These are phyloP conservation scores for Melikaiella ostensackeni DNA, from an alignment of 2,888 invertebrate genomes.

Conservation along the genomic window DNA sequence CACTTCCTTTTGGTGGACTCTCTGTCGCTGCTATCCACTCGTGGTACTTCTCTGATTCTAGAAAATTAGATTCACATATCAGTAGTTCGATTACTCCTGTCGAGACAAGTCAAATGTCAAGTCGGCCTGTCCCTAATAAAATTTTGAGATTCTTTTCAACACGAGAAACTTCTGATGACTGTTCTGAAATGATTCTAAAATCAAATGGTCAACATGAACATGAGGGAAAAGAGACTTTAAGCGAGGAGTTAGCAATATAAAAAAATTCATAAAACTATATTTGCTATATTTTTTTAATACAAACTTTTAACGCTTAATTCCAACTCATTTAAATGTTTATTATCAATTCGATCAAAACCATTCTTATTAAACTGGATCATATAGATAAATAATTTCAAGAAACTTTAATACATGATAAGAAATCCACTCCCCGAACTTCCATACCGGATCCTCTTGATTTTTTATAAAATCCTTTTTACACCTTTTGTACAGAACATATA, in stretches of 20 bases:
- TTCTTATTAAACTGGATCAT: too few relatives aligned
- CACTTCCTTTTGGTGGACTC: constrained; percentile 82
- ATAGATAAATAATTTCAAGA: too few relatives aligned
- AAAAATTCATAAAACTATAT: not conserved
- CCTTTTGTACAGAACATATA: too few relatives aligned
- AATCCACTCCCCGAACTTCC: too few relatives aligned
- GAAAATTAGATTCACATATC: constrained; percentile 51
- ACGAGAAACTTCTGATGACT: not conserved
- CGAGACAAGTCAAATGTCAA: constrained; percentile 9
- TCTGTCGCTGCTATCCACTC: constrained; percentile 87
- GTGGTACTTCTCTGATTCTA: constrained; percentile 86
- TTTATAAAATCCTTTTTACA: too few relatives aligned
- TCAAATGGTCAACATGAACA: not conserved
- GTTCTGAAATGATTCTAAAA: not conserved
- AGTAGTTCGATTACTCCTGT: not conserved
- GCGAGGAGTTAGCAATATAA: not conserved
- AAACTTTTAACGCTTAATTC: not conserved
- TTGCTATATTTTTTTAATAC: not conserved
- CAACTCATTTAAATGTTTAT: too few relatives aligned
- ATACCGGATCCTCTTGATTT: too few relatives aligned
- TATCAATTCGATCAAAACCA: too few relatives aligned
- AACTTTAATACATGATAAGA: too few relatives aligned
- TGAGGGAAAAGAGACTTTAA: too few relatives aligned
- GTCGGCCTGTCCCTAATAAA: not conserved
- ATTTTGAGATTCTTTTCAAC: not conserved